These are phyloP conservation scores for Podarcis lilfordi DNA, from an alignment of 2,797 vertebrate genomes.

Conservation along the genomic window DNA sequence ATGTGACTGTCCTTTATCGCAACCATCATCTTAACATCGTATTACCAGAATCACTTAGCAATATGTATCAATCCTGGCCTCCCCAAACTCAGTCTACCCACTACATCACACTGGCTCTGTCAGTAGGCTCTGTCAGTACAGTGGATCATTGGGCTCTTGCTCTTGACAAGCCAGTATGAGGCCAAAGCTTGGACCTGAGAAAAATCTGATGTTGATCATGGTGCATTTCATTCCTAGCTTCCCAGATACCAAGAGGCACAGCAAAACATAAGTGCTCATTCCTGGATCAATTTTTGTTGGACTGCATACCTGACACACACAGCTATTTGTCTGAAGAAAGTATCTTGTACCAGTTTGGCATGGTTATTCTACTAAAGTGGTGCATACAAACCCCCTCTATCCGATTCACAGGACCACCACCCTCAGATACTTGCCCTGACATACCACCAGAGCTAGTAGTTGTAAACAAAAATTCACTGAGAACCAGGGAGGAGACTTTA, in stretches of 20 bases:
- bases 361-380: too few species aligned
- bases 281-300: background rate
- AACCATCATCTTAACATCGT: background rate
- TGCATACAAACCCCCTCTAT: background rate
- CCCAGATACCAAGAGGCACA: background rate
- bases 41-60: background rate
- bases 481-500: slow-evolving; percentile 56
- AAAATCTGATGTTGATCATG: background rate
- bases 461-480: slow-evolving; percentile 57
- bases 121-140: background rate
- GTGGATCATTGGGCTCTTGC: background rate
- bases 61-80: background rate
- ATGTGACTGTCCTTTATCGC: background rate
- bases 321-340: background rate
- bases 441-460: background rate
- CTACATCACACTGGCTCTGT: background rate
- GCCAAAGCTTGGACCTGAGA: background rate
- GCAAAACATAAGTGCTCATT: too few species aligned
- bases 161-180: too few species aligned
- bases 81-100: background rate
- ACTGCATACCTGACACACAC: background rate
- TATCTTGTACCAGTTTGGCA: background rate
- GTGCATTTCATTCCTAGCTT: background rate
- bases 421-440: background rate
- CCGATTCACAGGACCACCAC: background rate